A percentile compares a stretch with the other conserved stretches of the same genome.
These are phyloP conservation scores for Graphium colonna DNA, from an alignment of 2,888 invertebrate genomes.

Conservation along the genomic window DNA sequence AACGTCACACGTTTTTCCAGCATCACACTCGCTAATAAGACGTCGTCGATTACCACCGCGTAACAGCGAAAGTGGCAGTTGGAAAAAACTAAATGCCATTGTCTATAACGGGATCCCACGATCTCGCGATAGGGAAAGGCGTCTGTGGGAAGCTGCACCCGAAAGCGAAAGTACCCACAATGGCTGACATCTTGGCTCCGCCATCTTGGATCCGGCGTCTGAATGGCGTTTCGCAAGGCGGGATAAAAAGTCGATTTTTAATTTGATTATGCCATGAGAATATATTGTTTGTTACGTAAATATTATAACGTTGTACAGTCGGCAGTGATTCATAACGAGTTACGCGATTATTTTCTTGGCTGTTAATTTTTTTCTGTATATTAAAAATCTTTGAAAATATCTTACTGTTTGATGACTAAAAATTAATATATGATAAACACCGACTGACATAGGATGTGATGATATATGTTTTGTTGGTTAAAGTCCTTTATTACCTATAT, in stretches of 20 bases:
- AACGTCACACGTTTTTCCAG: background rate
- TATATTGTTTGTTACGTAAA: conserved; percentile 9
- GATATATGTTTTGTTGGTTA: no score
- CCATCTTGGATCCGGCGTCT: conserved; percentile 16
- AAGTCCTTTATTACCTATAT: no score
- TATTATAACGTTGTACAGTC: background rate
- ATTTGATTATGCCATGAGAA: conserved; percentile 19
- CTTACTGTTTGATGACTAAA: no score
- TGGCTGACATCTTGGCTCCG: conserved; percentile 32
- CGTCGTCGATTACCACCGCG: conserved; percentile 49
- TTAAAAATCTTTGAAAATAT: no score
- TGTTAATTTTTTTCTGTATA: no score
- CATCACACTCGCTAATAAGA: conserved; percentile 34
- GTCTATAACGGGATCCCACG: conserved; percentile 65
- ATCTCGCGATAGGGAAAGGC: conserved; percentile 73
- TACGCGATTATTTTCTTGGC: background rate
- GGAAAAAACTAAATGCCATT: conserved; percentile 66
- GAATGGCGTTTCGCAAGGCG: conserved; percentile 25
- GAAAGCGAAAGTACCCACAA: conserved; percentile 69
- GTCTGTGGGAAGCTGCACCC: conserved; percentile 67
- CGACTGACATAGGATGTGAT: no score
- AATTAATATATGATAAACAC: no score
- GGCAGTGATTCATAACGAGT: no score
- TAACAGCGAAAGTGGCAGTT: conserved; percentile 69
- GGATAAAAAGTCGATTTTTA: conserved; percentile 18